Base-by-base conservation (phyloP, 2,888 invertebrate species). In the Gryllus longicercus region DNA sequence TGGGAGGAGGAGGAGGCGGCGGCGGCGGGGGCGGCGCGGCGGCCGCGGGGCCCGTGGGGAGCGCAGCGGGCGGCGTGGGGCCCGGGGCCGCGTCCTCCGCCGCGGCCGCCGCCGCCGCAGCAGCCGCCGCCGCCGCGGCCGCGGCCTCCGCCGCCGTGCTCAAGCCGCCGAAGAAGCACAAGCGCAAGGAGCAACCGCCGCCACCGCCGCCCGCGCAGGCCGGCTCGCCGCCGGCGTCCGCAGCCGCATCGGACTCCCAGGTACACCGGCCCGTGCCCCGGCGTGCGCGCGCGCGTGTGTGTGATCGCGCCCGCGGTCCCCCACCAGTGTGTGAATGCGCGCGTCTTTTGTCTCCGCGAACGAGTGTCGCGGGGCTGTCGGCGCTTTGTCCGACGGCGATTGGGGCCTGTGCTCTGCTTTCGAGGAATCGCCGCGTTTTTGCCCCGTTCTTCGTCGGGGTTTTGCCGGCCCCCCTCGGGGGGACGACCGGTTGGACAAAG, bases 1-100 rank as follows among this genome's bases (percentile, higher is more conserved):
- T 91, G 90, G 91, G 89, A 87, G 91, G 89, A 87, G 88, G 91
- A n/a, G n/a, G n/a, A n/a, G n/a, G n/a, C 90, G 89, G 88, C 87
- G 88, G 91, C 85, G 88, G 86, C 83, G 90, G 90, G 87, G 91
- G 90, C 86, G 91, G 91, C 50, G 79, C 76, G 51, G 79, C 76
- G 78, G 77, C 80, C 79, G 50, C 50, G 18, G 78, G 76, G 80
- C 51, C 16, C n/a, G 63, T 14, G 14, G 63, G 63, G 63, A n/a
- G 79, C 50, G 75, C 51, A 76, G 16, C n/a, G 79, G 49, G 50
- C 3, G 75, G 77, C 75, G 21, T 76, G 23, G 51, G 50, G 12
- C 38, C 79, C 75, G 75, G 23, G 23, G 75, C 25, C 49, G 25
- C 79, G 11, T 8, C 18, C 63, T n/a, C 63, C 63, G 63, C 14